A percentile compares a stretch with the other conserved stretches of the same genome.
Evolutionary conservation across 2,113 vertebrate genomes (phyloP).

Genomic region (Anseranas semipalmata): DNA sequence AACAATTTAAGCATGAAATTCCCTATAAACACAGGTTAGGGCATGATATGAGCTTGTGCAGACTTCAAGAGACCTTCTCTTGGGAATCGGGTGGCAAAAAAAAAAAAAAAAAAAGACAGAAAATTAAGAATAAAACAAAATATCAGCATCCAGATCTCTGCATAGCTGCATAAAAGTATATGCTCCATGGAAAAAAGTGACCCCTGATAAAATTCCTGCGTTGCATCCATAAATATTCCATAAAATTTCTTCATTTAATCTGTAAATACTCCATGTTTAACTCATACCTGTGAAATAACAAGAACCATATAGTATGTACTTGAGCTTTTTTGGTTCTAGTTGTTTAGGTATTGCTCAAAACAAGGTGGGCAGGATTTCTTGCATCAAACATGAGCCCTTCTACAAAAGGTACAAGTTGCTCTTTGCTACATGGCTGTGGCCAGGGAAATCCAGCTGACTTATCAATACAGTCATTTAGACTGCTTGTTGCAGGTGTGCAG

Average conservation of each 20-base stretch:
- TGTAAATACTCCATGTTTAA: background rate
- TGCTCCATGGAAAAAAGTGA: background rate
- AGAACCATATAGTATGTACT: background rate
- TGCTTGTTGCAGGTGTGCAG: background rate
- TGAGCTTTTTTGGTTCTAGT: background rate
- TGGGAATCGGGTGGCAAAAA: background rate
- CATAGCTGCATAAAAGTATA: background rate
- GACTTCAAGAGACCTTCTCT: background rate
- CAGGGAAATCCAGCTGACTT: background rate
- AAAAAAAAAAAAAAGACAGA: background rate
- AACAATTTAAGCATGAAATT: background rate
- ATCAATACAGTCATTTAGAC: rapidly evolving
- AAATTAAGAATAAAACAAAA: background rate
- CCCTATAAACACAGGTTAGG: background rate
- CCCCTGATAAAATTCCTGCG: background rate
- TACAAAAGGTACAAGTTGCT: background rate
- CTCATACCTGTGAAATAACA: background rate
- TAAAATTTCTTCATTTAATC: background rate
- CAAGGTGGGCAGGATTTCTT: background rate
- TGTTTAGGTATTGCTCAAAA: background rate
- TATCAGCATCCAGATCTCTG: background rate
- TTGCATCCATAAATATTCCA: background rate
- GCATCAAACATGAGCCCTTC: background rate
- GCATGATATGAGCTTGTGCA: background rate
- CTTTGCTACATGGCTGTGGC: background rate